A percentile compares a stretch with the other conserved stretches of the same genome.
These are phyloP conservation scores for Parotia lawesii DNA, from an alignment of 2,113 vertebrate species.

Conservation along the genomic window DNA sequence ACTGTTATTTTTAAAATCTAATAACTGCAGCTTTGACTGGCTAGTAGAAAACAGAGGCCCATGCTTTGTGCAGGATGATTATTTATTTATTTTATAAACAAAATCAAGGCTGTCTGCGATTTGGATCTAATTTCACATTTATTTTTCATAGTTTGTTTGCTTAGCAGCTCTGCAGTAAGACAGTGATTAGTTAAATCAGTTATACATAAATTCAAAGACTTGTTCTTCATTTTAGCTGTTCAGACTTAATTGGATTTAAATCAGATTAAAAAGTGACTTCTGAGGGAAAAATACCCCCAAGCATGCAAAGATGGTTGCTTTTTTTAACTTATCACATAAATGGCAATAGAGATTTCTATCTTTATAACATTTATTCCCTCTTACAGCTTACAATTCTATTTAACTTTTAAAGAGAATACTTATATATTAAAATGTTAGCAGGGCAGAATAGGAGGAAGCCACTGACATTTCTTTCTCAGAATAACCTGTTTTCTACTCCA, in stretches of 20 bases:
- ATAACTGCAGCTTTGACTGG: neutral
- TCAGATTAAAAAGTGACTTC: constrained; percentile 57
- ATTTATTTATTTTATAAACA: constrained; percentile 44
- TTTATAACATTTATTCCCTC: constrained; percentile 12
- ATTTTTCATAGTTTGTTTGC: constrained; percentile 47
- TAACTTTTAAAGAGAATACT: neutral
- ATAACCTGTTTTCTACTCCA: neutral
- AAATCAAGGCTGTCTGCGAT: neutral
- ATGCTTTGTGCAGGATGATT: neutral
- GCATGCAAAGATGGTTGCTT: constrained; percentile 32
- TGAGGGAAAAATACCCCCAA: constrained; percentile 41
- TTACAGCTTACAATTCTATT: constrained; percentile 3
- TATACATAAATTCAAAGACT: constrained; percentile 55
- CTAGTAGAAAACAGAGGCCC: neutral
- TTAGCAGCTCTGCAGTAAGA: neutral
- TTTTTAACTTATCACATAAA: constrained; percentile 26
- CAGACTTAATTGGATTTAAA: constrained; percentile 61
- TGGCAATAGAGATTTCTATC: constrained; percentile 28
- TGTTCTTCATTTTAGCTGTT: constrained; percentile 54
- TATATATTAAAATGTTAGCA: neutral
- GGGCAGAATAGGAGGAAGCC: neutral
- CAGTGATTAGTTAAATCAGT: constrained; percentile 46
- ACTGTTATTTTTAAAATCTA: neutral
- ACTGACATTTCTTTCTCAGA: neutral
- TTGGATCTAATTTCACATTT: constrained; percentile 33